Evolutionary conservation across 2,888 invertebrate genomes (phyloP).

Genomic region (Ceramica pisi): DNA sequence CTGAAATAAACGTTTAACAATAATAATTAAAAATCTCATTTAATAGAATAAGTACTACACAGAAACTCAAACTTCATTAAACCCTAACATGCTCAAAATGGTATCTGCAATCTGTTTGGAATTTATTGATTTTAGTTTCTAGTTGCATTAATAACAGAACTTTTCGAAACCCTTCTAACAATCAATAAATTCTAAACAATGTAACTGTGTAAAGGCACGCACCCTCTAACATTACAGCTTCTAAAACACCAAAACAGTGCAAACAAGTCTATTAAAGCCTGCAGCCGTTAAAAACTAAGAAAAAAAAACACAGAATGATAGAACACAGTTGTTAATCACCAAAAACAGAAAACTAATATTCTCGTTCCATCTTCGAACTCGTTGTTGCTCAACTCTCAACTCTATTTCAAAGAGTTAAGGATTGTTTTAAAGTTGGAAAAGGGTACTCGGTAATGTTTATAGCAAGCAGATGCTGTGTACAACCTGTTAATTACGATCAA

Average conservation of each 20-base stretch:
- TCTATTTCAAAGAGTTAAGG: slow-evolving; percentile 33
- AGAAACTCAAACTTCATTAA: too few species aligned
- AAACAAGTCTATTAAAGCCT: slow-evolving; percentile 35
- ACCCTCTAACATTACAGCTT: background rate
- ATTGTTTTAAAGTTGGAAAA: slow-evolving; percentile 16
- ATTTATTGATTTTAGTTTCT: background rate
- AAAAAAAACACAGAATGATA: slow-evolving; percentile 69
- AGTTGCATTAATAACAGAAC: background rate
- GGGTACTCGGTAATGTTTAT: slow-evolving; percentile 51
- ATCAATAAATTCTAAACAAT: background rate
- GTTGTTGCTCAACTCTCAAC: slow-evolving; percentile 48
- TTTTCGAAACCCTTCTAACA: background rate
- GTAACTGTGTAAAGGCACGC: slow-evolving; percentile 20
- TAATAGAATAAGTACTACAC: too few species aligned
- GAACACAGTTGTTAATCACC: slow-evolving; percentile 77
- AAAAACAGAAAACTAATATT: slow-evolving; percentile 72
- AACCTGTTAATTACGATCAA: slow-evolving; percentile 84
- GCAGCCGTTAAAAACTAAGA: slow-evolving; percentile 70
- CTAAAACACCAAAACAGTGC: slow-evolving; percentile 27
- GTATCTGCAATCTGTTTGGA: background rate
- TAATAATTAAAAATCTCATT: too few species aligned
- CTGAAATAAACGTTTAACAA: too few species aligned
- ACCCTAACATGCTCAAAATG: background rate
- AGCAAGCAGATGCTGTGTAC: slow-evolving; percentile 78
- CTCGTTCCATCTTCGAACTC: slow-evolving; percentile 26